These are phyloP conservation scores for Lota lota DNA, from an alignment of 2,113 vertebrate species.

Conservation along the genomic window DNA sequence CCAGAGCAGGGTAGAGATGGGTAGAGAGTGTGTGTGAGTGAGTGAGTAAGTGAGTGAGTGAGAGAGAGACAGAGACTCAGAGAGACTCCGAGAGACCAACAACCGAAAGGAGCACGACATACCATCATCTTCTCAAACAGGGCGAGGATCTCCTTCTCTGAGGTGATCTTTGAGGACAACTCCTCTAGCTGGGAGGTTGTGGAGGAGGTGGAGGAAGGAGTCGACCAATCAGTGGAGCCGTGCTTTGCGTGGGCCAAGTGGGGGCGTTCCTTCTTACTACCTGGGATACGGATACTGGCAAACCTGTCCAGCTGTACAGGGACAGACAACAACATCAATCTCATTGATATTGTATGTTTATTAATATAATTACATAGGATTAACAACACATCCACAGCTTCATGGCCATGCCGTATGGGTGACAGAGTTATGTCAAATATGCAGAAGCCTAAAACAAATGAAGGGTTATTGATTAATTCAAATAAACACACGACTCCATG, in stretches of 20 bases:
- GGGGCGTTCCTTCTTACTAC: slow-evolving; percentile 83
- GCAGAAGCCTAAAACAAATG: too few species aligned
- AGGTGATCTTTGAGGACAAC: slow-evolving; percentile 74
- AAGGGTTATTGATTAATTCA: too few species aligned
- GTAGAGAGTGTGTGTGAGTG: too few species aligned
- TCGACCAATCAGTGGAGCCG: slow-evolving; percentile 61
- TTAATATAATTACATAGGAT: neutral
- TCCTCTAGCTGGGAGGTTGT: slow-evolving; percentile 70
- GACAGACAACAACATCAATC: slow-evolving; percentile 10
- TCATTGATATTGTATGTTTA: too few species aligned
- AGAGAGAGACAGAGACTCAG: neutral
- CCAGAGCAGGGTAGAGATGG: neutral
- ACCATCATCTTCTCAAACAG: slow-evolving; percentile 97
- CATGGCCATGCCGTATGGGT: too few species aligned
- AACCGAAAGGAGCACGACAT: slow-evolving; percentile 11
- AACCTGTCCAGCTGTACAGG: slow-evolving; percentile 83
- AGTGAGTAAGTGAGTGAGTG: too few species aligned
- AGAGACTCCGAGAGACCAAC: neutral
- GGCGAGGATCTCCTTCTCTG: slow-evolving; percentile 83
- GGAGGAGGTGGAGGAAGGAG: slow-evolving; percentile 16
- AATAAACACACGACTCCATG: too few species aligned
- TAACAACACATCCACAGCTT: too few species aligned
- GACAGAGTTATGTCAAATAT: too few species aligned
- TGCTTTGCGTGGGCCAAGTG: slow-evolving; percentile 73
- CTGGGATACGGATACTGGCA: slow-evolving; percentile 86